Evolutionary conservation across 35 echinoderm and acorn worm species (phyloP).

Genomic region (Acanthaster planci): DNA sequence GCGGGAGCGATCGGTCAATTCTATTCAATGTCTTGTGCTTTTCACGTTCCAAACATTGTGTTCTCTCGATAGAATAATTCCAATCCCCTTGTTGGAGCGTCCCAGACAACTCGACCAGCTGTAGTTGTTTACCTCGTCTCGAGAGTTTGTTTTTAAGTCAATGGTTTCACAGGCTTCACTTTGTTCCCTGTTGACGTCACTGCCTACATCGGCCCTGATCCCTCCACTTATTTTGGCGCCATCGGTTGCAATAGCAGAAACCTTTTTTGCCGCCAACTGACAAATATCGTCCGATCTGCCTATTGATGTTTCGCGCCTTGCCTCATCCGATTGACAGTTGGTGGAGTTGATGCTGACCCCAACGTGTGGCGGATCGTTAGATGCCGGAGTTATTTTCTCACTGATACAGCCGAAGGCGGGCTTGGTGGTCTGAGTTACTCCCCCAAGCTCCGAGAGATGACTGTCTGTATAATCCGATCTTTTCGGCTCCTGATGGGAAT

Average conservation of each 20-base stretch:
- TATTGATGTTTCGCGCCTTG: neutral
- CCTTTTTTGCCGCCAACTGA: neutral
- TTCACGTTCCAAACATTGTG: conserved; percentile 18
- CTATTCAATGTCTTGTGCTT: neutral
- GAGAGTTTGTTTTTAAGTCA: no score
- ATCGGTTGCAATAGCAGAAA: neutral
- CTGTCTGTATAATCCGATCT: neutral
- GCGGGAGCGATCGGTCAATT: no score
- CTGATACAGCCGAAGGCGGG: neutral
- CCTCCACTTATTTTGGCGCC: neutral
- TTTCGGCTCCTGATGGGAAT: neutral
- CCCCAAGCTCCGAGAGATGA: neutral
- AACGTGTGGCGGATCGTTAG: neutral
- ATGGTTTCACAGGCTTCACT: neutral
- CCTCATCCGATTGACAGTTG: neutral
- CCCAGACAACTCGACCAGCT: no score
- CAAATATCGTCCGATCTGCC: neutral
- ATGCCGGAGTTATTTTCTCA: neutral
- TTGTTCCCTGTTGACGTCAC: neutral
- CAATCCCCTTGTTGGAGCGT: neutral
- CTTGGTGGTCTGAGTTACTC: neutral
- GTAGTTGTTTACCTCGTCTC: no score
- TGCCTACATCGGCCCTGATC: neutral
- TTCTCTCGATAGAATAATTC: neutral
- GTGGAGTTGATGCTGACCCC: neutral